Evolutionary conservation across 1,140 invertebrate genomes (phyloP).

Genomic region (Psilanteris sp.): DNA sequence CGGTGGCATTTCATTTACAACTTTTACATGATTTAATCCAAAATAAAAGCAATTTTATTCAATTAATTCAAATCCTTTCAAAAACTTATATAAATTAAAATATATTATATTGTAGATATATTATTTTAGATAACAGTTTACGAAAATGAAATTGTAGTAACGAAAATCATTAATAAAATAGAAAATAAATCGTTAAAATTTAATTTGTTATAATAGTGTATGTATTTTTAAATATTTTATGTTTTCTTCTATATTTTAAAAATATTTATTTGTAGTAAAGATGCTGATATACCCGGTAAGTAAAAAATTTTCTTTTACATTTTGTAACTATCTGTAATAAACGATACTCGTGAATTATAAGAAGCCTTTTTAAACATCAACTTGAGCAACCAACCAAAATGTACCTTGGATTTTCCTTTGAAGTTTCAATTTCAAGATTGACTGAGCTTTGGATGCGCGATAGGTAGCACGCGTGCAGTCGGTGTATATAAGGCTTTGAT

Average conservation of each 20-base stretch:
- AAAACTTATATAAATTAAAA: no score
- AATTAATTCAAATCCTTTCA: no score
- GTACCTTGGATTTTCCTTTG: constrained; percentile 48
- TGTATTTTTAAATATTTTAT: no score
- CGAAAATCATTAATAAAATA: no score
- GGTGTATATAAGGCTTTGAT: constrained; percentile 51
- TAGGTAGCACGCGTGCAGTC: constrained; percentile 44
- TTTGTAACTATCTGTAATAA: constrained; percentile 32
- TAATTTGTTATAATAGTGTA: no score
- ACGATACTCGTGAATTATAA: constrained; percentile 37
- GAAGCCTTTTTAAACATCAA: constrained; percentile 33
- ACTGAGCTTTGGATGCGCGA: constrained; percentile 51
- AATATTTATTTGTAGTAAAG: no score
- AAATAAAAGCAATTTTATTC: constrained; percentile 10
- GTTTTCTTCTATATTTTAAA: no score
- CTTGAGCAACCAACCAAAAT: constrained; percentile 45
- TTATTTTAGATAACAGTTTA: no score
- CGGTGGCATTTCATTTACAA: constrained; percentile 3
- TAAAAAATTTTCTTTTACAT: constrained; percentile 32
- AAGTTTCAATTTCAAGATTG: constrained; percentile 63
- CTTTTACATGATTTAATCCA: constrained; percentile 4
- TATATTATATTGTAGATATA: no score
- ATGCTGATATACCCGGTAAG: no score
- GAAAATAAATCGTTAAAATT: no score
- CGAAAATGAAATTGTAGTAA: no score